These are phyloP conservation scores for Calameuta pallipes DNA, from an alignment of 2,888 invertebrate species.

Conservation along the genomic window DNA sequence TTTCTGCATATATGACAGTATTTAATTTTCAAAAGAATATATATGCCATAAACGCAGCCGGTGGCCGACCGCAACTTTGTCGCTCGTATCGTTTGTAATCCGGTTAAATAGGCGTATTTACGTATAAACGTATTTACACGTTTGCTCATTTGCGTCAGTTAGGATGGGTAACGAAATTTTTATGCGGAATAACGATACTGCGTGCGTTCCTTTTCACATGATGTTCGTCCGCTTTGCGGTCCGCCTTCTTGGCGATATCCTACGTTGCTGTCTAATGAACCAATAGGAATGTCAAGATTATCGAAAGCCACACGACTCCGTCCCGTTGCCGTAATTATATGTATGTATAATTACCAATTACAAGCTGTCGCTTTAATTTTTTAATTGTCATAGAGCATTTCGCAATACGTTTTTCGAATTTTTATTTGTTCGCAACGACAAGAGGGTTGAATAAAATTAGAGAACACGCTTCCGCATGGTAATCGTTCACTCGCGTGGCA, in stretches of 20 bases:
- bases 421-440: slow-evolving; percentile 14
- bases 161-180: background rate
- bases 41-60: background rate
- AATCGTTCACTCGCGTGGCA: background rate
- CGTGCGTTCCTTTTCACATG: background rate
- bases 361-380: background rate
- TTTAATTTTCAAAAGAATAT: background rate
- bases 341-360: background rate
- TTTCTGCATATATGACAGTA: background rate
- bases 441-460: slow-evolving; percentile 9
- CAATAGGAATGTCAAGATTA: background rate
- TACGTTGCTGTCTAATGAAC: background rate
- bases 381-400: background rate
- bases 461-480: slow-evolving; percentile 32
- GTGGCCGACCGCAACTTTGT: slow-evolving; percentile 28
- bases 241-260: background rate
- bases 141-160: background rate
- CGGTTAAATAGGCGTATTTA: background rate
- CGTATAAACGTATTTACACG: background rate
- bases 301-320: background rate
- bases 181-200: background rate
- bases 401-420: slow-evolving; percentile 8
- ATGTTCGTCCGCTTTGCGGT: background rate
- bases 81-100: background rate
- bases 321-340: background rate